A percentile compares a stretch with the other conserved stretches of the same genome.
phyloP scores from a whole-genome alignment of 2,888 invertebrate species.

The Dichetophora obliterata region DNA sequence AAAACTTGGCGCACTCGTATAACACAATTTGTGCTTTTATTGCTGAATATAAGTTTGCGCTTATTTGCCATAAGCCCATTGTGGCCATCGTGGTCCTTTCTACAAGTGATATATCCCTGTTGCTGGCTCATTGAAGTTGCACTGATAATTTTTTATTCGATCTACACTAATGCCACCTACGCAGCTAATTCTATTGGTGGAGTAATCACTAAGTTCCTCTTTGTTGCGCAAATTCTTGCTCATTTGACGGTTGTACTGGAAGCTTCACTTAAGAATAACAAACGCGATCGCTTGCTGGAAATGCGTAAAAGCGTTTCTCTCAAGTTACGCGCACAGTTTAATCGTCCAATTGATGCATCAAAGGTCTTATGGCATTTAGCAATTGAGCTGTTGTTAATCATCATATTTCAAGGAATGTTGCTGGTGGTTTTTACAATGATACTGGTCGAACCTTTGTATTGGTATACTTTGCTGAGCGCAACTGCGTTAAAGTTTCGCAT shows the following conservation, averaged over 20 bases:
- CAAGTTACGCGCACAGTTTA: conserved; percentile 41
- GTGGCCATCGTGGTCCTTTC: conserved; percentile 1
- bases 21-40: conserved; percentile 15
- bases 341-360: conserved; percentile 19
- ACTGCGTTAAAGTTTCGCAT: conserved; percentile 58
- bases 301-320: conserved; percentile 48
- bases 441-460: conserved; percentile 46
- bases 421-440: conserved; percentile 44
- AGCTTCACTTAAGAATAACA: conserved; percentile 46
- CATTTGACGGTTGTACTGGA: conserved; percentile 54
- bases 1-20: not conserved
- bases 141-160: conserved; percentile 34
- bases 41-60: conserved; percentile 30
- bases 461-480: conserved; percentile 50
- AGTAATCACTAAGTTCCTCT: conserved; percentile 48
- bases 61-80: conserved; percentile 47
- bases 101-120: conserved; percentile 39
- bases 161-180: conserved; percentile 19
- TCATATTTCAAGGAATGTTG: conserved; percentile 43
- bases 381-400: conserved; percentile 42
- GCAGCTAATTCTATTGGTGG: conserved; percentile 43
- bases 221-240: conserved; percentile 51
- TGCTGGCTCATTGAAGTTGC: conserved; percentile 46
- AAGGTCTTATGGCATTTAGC: conserved; percentile 17
- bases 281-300: conserved; percentile 44